phyloP scores from a whole-genome alignment of 2,113 vertebrate species.

The Triplophysa rosa region DNA sequence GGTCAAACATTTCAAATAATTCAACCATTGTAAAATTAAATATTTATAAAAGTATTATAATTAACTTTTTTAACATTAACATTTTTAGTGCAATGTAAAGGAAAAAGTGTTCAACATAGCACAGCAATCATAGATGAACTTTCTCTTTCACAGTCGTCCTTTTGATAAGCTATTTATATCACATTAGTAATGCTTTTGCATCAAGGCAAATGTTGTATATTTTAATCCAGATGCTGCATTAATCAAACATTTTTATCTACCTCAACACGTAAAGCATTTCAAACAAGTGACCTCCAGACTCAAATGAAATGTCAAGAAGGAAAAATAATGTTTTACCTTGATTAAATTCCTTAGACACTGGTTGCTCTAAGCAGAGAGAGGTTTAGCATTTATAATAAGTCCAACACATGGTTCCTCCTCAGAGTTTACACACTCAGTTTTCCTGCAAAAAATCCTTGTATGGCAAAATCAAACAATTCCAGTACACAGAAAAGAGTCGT shows the following conservation, averaged over 20 bases:
- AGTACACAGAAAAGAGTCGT: constrained; percentile 9
- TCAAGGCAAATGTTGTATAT: background rate
- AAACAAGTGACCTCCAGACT: background rate
- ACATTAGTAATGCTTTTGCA: background rate
- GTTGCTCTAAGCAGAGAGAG: constrained; percentile 44
- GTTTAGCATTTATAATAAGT: constrained; percentile 56
- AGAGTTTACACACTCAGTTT: constrained; percentile 14
- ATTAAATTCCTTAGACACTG: constrained; percentile 35
- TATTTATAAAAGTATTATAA: too few relatives aligned
- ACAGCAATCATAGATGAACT: background rate
- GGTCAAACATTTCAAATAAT: too few relatives aligned
- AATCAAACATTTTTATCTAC: constrained; percentile 9
- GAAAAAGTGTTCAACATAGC: background rate
- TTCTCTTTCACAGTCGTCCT: background rate
- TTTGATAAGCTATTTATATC: background rate
- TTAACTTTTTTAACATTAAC: too few relatives aligned
- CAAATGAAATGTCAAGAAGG: constrained; percentile 13
- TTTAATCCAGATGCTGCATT: background rate
- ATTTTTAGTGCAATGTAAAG: too few relatives aligned
- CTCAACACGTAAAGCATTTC: background rate
- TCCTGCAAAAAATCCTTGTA: constrained; percentile 21
- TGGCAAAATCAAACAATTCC: constrained; percentile 9
- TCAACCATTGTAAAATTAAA: too few relatives aligned
- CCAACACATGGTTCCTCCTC: constrained; percentile 25
- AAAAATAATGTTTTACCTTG: constrained; percentile 65